phyloP scores from a whole-genome alignment of 2,888 invertebrate genomes.

The Labia minor region DNA sequence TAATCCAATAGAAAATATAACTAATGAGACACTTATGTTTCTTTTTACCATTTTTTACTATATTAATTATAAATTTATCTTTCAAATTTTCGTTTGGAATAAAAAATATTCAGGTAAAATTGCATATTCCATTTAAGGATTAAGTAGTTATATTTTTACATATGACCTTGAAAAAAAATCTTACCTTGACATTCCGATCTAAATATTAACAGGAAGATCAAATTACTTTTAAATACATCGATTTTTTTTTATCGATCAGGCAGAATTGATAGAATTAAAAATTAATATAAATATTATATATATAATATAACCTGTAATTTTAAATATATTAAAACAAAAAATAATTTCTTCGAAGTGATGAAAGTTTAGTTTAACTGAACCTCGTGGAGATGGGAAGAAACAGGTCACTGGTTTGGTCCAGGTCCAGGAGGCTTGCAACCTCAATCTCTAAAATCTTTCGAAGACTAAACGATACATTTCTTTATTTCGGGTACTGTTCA shows the following conservation, averaged over 20 bases:
- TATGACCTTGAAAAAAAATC: not conserved
- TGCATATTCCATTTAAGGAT: not conserved
- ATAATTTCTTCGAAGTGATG: constrained; percentile 4
- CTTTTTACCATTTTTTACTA: not conserved
- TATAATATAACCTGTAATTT: not conserved
- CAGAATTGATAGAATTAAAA: not conserved
- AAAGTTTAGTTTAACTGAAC: not conserved
- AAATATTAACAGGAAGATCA: not conserved
- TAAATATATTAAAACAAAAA: not conserved
- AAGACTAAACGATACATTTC: not conserved
- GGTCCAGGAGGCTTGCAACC: not conserved
- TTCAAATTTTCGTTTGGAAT: not conserved
- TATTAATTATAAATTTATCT: not conserved
- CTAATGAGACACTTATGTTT: too few relatives aligned
- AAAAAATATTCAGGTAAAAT: not conserved
- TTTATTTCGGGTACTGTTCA: too few relatives aligned
- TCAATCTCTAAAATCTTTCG: not conserved
- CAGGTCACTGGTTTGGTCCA: not conserved
- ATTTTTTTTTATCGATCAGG: too few relatives aligned
- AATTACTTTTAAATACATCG: not conserved
- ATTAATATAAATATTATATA: not conserved
- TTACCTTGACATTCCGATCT: not conserved
- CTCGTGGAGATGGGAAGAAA: not conserved
- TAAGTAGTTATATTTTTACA: not conserved
- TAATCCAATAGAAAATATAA: too few relatives aligned